Evolutionary conservation across 2,113 vertebrate species (phyloP).

Genomic region (Triplophysa dalaica): DNA sequence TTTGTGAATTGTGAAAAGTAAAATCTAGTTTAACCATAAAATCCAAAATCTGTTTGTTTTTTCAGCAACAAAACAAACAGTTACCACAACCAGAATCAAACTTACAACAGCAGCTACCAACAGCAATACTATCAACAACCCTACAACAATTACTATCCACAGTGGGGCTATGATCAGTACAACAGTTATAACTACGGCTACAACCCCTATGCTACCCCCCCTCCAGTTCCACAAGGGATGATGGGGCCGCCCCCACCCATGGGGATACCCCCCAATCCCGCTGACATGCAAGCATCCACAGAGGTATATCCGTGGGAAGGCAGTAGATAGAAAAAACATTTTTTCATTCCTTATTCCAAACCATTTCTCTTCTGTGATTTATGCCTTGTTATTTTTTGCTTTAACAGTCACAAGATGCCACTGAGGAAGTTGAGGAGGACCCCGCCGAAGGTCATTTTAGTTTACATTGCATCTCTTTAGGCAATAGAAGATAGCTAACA

Average conservation of each 20-base stretch:
- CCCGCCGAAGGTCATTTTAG: conserved; percentile 67
- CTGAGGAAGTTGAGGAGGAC: conserved; percentile 67
- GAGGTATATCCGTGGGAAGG: conserved; percentile 60
- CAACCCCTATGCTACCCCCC: conserved; percentile 72
- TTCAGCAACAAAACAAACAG: conserved; percentile 77
- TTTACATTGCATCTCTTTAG: too few species aligned
- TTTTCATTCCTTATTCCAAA: too few species aligned
- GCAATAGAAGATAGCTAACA: not conserved
- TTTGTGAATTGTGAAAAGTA: not conserved
- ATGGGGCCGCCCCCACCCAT: conserved; percentile 69
- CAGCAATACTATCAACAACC: conserved; percentile 76
- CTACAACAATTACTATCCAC: conserved; percentile 74
- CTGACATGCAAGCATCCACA: conserved; percentile 60
- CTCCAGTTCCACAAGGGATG: conserved; percentile 69
- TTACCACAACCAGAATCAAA: conserved; percentile 78
- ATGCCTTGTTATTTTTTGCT: conserved; percentile 14
- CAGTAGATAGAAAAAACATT: too few species aligned
- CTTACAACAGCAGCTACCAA: conserved; percentile 71
- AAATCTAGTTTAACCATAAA: not conserved
- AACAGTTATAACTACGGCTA: conserved; percentile 73
- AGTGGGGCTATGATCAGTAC: conserved; percentile 82
- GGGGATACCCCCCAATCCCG: conserved; percentile 64
- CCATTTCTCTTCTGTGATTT: not conserved
- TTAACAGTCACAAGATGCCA: conserved; percentile 62
- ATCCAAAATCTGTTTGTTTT: conserved; percentile 6